Percentiles rank a stretch among this genome's conserved stretches.
phyloP scores from a whole-genome alignment of 1,140 invertebrate species.

The Drosophila nikananu region DNA sequence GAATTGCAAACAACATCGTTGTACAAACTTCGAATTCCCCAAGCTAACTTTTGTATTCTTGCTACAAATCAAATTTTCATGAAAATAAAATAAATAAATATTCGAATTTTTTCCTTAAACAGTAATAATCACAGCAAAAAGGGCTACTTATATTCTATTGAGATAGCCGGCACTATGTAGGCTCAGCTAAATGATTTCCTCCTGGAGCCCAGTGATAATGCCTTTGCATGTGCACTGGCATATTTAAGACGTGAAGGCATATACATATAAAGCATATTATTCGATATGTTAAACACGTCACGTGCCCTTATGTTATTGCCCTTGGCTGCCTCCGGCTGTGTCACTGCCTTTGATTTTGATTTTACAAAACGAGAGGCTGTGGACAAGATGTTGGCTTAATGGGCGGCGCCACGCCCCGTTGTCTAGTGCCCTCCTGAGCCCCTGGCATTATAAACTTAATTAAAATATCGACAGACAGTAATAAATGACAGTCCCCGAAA shows the following conservation, averaged over 20 bases:
- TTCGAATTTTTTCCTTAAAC: background rate
- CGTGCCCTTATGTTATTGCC: constrained; percentile 72
- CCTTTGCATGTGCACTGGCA: constrained; percentile 29
- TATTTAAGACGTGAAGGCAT: constrained; percentile 59
- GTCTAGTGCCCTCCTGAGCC: constrained; percentile 21
- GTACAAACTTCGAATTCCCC: background rate
- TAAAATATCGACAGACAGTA: constrained; percentile 72
- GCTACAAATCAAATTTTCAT: background rate
- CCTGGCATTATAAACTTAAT: constrained; percentile 79
- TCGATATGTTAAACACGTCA: constrained; percentile 79
- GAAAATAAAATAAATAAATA: background rate
- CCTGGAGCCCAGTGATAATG: background rate
- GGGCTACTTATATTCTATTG: background rate
- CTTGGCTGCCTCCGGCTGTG: constrained; percentile 66
- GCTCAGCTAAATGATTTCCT: constrained; percentile 18
- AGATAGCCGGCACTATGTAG: background rate
- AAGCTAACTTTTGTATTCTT: background rate
- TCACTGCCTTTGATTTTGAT: constrained; percentile 63
- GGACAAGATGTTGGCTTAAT: constrained; percentile 40
- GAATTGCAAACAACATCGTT: background rate
- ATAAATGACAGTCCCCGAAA: constrained; percentile 44
- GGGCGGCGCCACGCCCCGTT: constrained; percentile 26
- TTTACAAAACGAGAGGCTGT: constrained; percentile 22
- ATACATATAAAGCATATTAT: constrained; percentile 58
- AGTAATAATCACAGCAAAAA: background rate